Base-by-base conservation (phyloP, 2,797 vertebrate species). In the Xiphophorus birchmanni region DNA sequence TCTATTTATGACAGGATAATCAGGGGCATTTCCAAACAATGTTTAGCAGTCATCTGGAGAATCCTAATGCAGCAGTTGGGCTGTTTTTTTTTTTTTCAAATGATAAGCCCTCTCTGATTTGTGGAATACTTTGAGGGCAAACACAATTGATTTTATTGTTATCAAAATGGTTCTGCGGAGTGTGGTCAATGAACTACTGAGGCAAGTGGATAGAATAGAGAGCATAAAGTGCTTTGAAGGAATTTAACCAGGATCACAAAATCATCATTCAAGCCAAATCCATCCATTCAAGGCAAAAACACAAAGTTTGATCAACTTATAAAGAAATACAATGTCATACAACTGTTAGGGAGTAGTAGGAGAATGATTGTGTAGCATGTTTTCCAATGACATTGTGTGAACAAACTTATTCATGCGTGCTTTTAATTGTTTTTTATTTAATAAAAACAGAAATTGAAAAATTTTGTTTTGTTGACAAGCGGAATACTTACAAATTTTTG, bases 1-100 rank as follows among this genome's bases (percentile, higher is more conserved):
- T 80, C 48, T 79, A 83, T 78, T 84, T 83, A 81, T 88, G 83
- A 90, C 78, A 80, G 87, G 84, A 87, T 86, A 89, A 90, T 89
- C 80, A 76, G 75, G 88, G 80, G 77, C 79, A 75, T 86, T 88
- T 84, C 60, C 44, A 65, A 78, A 75, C 76, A 89, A 79, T 71
- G 75, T 56, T 2, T 5, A 76, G 80, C 81, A 82, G 79, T 88
- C 80, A 84, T 82, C 69, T 85, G 82, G 79, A 82, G 85, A 84
- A 79, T 82, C 87, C 84, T 82, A 77, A 48, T 58, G 75, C 82
- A 86, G 83, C 69, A 81, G 80, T 67, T 0, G 13, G n/a, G 15
- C 77, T 44, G 48, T 80, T 69, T 77, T 69, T 75, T n/a, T 80
- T 69, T 77, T 69, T 77, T 72, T 82, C 76, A 54, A 67, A 73